Percentiles rank a stretch among this genome's conserved stretches.
Evolutionary conservation across 2,113 vertebrate genomes (phyloP).

Genomic region (Misgurnus mizolepis): DNA sequence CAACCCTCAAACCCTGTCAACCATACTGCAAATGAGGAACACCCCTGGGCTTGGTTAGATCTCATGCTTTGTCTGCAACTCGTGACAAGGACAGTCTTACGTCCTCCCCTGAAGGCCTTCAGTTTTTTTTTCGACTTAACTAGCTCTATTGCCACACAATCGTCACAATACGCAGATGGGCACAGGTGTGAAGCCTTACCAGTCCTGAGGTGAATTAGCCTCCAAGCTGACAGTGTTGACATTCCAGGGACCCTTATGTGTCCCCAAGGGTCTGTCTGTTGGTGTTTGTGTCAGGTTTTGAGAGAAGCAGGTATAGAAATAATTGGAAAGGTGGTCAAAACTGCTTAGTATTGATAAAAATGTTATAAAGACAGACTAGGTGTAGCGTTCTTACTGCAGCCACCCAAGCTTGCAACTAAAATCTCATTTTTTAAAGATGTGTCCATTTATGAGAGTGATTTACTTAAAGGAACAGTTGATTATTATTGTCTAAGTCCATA

Average conservation of each 20-base stretch:
- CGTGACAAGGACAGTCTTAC: conserved; percentile 2
- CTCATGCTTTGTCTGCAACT: not conserved
- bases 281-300: not conserved
- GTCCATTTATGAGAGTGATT: too few species aligned
- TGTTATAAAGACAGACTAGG: not conserved
- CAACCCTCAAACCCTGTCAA: not conserved
- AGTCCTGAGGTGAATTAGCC: not conserved
- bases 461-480: too few species aligned
- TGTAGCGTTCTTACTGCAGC: not conserved
- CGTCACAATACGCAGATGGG: not conserved
- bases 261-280: conserved; percentile 13
- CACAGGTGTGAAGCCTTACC: conserved; percentile 31
- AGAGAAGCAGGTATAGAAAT: not conserved
- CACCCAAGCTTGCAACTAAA: too few species aligned
- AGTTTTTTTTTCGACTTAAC: not conserved
- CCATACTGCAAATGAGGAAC: not conserved
- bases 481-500: too few species aligned
- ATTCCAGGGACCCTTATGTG: not conserved
- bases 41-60: not conserved
- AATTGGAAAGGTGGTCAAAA: conserved; percentile 26
- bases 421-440: too few species aligned
- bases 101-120: conserved; percentile 14
- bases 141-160: not conserved
- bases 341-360: conserved; percentile 1
- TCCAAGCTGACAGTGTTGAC: not conserved